Conservation (phyloP, 2,113 vertebrate species). For the Scophthalmus maximus region DNA sequence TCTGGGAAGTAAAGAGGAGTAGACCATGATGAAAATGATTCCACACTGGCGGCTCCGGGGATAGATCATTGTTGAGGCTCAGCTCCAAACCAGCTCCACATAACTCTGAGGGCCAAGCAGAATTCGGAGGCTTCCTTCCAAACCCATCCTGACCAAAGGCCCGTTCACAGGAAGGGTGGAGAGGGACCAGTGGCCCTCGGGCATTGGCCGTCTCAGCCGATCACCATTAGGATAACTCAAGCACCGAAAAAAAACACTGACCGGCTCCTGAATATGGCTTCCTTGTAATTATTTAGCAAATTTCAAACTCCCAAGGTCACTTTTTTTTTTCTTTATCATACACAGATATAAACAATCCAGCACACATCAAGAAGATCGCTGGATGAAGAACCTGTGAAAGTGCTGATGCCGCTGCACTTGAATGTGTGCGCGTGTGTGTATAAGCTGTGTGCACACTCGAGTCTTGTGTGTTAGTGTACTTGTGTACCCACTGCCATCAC, state of each 20-base stretch:
- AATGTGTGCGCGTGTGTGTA: conserved; percentile 16
- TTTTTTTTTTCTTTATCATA: no score
- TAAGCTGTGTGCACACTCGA: background rate
- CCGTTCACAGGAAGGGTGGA: conserved; percentile 69
- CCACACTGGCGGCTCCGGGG: conserved; percentile 50
- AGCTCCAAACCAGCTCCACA: conserved; percentile 60
- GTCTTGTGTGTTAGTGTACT: conserved; percentile 46
- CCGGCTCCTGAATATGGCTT: conserved; percentile 49
- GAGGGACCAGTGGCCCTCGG: conserved; percentile 58
- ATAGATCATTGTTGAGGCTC: conserved; percentile 57
- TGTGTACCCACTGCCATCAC: conserved; percentile 40
- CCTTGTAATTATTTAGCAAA: conserved; percentile 31
- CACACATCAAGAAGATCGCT: conserved; percentile 14
- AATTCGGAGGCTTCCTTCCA: conserved; percentile 63
- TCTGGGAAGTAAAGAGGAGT: conserved; percentile 28
- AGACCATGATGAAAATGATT: conserved; percentile 57
- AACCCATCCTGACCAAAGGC: conserved; percentile 55
- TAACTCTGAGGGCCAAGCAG: conserved; percentile 51
- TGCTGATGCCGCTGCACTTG: conserved; percentile 10
- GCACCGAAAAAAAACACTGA: conserved; percentile 36
- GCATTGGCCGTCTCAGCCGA: conserved; percentile 58
- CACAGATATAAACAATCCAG: conserved; percentile 9
- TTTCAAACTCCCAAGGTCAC: conserved; percentile 40
- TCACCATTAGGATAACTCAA: conserved; percentile 61
- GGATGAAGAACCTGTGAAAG: conserved; percentile 12